These are phyloP conservation scores for Hydroisotoma schaefferi DNA, from an alignment of 2,888 invertebrate species.

Conservation along the genomic window DNA sequence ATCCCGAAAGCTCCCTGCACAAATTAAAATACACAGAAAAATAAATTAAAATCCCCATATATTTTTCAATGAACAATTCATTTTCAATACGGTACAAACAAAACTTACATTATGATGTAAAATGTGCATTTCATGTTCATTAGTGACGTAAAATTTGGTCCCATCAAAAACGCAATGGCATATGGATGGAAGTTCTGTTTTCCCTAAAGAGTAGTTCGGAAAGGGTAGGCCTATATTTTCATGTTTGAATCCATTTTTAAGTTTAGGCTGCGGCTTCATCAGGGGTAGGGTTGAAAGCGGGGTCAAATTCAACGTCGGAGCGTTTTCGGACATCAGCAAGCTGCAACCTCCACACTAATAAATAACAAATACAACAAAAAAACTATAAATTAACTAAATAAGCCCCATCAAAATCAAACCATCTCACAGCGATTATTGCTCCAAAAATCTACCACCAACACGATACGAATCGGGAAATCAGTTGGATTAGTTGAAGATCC, in stretches of 20 bases:
- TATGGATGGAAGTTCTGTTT: slow-evolving; percentile 37
- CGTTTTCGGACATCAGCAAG: neutral
- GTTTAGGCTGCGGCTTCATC: neutral
- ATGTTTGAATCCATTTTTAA: slow-evolving; percentile 1
- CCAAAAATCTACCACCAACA: too few relatives aligned
- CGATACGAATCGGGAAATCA: too few relatives aligned
- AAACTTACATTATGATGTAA: slow-evolving; percentile 43
- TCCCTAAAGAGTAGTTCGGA: slow-evolving; percentile 40
- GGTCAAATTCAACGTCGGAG: neutral
- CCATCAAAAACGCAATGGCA: slow-evolving; percentile 44
- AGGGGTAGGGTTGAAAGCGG: too few relatives aligned
- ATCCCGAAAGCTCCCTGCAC: slow-evolving; percentile 38
- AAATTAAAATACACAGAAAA: slow-evolving; percentile 13
- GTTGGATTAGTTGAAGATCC: too few relatives aligned
- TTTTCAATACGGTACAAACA: neutral
- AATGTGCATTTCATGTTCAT: slow-evolving; percentile 39
- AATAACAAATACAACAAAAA: neutral
- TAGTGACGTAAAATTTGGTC: slow-evolving; percentile 37
- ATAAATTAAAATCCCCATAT: neutral
- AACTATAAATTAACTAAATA: too few relatives aligned
- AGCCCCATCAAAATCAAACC: too few relatives aligned
- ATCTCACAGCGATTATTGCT: too few relatives aligned
- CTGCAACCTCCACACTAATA: neutral
- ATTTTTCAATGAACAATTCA: neutral
- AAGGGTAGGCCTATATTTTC: slow-evolving; percentile 31